Evolutionary conservation across 2,888 invertebrate species (phyloP).

Genomic region (Masnerella sp.): DNA sequence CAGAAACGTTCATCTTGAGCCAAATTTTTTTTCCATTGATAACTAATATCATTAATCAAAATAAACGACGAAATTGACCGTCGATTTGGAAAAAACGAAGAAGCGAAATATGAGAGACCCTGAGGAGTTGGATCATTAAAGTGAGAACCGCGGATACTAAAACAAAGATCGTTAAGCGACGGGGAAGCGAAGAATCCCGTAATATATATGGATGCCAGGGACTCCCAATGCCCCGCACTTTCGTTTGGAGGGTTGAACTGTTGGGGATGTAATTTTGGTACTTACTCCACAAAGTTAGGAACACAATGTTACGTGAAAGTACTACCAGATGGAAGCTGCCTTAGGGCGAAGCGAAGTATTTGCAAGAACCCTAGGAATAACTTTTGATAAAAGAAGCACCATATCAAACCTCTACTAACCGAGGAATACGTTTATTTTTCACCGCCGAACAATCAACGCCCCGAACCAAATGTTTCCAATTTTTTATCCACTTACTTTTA

Average conservation of each 20-base stretch:
- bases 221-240: slow-evolving; percentile 66
- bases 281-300: slow-evolving; percentile 71
- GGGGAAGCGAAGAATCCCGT: slow-evolving; percentile 68
- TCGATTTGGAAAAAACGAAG: slow-evolving; percentile 4
- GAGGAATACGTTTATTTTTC: slow-evolving; percentile 47
- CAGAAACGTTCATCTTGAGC: no score
- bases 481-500: slow-evolving; percentile 7
- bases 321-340: slow-evolving; percentile 64
- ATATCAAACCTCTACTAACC: slow-evolving; percentile 62
- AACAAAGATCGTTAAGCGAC: slow-evolving; percentile 72
- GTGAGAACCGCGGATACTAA: slow-evolving; percentile 67
- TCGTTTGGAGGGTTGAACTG: slow-evolving; percentile 66
- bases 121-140: slow-evolving; percentile 58
- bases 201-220: slow-evolving; percentile 70
- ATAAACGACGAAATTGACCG: background rate
- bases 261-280: slow-evolving; percentile 72
- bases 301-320: slow-evolving; percentile 73
- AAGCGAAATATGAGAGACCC: slow-evolving; percentile 43
- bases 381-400: slow-evolving; percentile 62
- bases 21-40: background rate
- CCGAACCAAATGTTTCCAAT: slow-evolving; percentile 22
- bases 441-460: slow-evolving; percentile 29
- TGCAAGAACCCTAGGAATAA: slow-evolving; percentile 67
- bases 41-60: no score
- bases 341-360: slow-evolving; percentile 62